Evolutionary conservation across 92 coral and sea anemone species (phyloP), one percentile per base, ranked within the genome.

Genomic region (Montipora capitata): DNA sequence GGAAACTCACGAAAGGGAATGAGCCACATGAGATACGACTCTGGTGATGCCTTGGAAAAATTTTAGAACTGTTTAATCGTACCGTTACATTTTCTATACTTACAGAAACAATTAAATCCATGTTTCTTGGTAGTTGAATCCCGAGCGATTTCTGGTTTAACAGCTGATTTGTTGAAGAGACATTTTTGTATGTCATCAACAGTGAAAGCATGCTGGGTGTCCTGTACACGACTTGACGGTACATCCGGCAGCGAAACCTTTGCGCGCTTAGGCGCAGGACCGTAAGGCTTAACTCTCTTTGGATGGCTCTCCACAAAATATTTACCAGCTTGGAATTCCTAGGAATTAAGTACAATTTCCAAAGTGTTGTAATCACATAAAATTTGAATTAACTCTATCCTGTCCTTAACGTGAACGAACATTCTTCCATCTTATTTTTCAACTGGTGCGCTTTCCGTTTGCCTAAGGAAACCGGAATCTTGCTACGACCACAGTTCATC

Each of bases 101-200:
- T 73, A 83, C 87, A 83, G 79, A 83, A 83, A 83, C 87, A 83
- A 73, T 40, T 20, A 40, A 40, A 16, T 43, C 42, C 70, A 10
- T 18, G 43, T 82, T 43, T 72, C 41, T 82, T 52, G 4, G 17
- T 57, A 3, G 57, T 40, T 12, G 41, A 13, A 2, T 71, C 72
- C 41, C 45, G 87, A 7, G 42, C 42, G 72, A 42, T 72, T 0
- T 72, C 70, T 72, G 72, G 87, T 3, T 73, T 78, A 71, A 73
- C 72, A 17, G 3, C 20, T 15, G 70, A 40, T 42, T 20, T 45
- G 61, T 20, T 18, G 61, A 83, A 83, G 38, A 83, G 87, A 18
- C 79, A 83, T 73, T 72, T 72, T 66, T 83, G 87, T 7, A 83
- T 1, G 15, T 83, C 87, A 18, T 48, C 72, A 43, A 13, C 11